Percentiles rank a stretch among this genome's conserved stretches.
These are phyloP conservation scores for Erebia aethiops DNA, from an alignment of 2,888 invertebrate species.

Conservation along the genomic window DNA sequence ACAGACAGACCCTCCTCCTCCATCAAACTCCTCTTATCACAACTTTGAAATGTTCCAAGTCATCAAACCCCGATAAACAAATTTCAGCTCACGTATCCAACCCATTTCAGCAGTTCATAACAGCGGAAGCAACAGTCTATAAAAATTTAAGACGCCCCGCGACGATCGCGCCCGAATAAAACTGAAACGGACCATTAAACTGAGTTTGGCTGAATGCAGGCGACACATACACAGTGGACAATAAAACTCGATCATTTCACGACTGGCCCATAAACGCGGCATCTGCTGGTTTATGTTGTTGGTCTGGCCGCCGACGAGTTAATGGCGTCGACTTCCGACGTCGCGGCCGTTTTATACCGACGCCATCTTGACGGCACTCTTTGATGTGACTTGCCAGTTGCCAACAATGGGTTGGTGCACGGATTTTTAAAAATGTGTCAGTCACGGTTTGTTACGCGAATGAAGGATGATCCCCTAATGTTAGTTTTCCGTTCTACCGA, in stretches of 20 bases:
- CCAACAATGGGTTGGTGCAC: constrained; percentile 26
- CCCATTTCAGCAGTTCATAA: constrained; percentile 15
- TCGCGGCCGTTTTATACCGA: constrained; percentile 53
- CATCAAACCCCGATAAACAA: not conserved
- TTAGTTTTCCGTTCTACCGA: constrained; percentile 25
- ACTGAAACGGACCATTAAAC: constrained; percentile 40
- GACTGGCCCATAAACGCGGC: constrained; percentile 48
- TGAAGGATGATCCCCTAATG: constrained; percentile 34
- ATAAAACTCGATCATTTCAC: constrained; percentile 50
- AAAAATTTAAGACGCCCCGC: constrained; percentile 32
- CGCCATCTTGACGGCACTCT: constrained; percentile 48
- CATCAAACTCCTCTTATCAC: not conserved
- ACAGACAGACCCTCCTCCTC: too few relatives aligned
- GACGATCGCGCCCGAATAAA: constrained; percentile 39
- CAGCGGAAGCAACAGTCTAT: constrained; percentile 23
- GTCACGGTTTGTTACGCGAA: constrained; percentile 34
- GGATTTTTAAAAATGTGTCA: constrained; percentile 36
- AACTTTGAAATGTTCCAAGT: not conserved
- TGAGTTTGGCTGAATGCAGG: constrained; percentile 38
- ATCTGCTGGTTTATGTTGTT: constrained; percentile 49
- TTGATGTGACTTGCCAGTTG: constrained; percentile 28
- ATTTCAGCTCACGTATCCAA: constrained; percentile 8
- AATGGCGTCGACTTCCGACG: constrained; percentile 58
- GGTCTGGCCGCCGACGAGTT: constrained; percentile 52
- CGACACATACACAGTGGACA: constrained; percentile 40